Base-by-base conservation (phyloP, 2,888 invertebrate species). In the Aradus depressus region DNA sequence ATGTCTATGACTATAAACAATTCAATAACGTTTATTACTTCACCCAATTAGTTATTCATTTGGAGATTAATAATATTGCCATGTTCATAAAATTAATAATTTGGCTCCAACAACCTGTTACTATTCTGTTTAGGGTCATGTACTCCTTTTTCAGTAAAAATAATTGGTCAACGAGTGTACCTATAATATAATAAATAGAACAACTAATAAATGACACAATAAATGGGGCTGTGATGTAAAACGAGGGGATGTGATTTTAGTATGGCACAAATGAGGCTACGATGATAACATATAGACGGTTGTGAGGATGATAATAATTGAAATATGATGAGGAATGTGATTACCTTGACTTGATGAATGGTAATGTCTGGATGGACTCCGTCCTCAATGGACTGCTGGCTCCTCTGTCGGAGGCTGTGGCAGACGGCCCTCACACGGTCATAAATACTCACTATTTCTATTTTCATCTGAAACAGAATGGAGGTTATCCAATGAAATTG, bases 381-480 rank as follows among this genome's bases (percentile, higher is more conserved):
- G 58, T 63, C 64, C 22, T 63, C 63, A 42, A 67, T 64, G 34
- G 65, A 64, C 60, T 82, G 80, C 60, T 83, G 80, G 21, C 81
- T 79, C 63, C 60, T 39, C 37, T 59, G 60, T 47, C 83, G 81
- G 10, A 86, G 70, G 61, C 84, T 84, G 59, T 81, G 74, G 55
- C 83, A 82, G 54, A 86, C 69, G 44, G 81, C 74, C 60, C 84
- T 72, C 56, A 87, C 70, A 66, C 86, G 80, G 61, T 84, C 80
- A 64, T 67, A 65, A 38, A 69, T 67, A 45, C 65, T 64, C 14
- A 64, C 62, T 67, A 70, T 76, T 70, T 75, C 81, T 41, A 61
- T 56, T 49, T 61, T 62, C 19, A 62, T 23, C 62, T 62, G 56
- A 21, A 56, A 50, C 21, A 32, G 2, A 10, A 39, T 18, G 14